Evolutionary conservation across 2,797 vertebrate genomes (phyloP).

Genomic region (Triplophysa bombifrons): DNA sequence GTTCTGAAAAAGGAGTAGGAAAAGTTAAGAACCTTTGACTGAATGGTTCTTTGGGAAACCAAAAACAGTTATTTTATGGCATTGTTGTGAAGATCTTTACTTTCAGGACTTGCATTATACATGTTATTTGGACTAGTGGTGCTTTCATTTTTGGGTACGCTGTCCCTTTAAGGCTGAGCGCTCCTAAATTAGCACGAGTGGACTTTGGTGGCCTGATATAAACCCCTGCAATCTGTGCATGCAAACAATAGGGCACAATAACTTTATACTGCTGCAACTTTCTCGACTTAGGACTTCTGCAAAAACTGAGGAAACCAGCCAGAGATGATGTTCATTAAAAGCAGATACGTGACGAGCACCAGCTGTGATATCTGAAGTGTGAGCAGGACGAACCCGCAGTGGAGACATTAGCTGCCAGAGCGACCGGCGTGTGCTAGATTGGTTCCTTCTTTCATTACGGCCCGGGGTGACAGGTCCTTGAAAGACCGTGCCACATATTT

Average conservation of each 20-base stretch:
- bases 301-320: background rate
- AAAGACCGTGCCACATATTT: conserved; percentile 43
- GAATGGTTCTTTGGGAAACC: too few relatives aligned
- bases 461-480: conserved; percentile 39
- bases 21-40: too few relatives aligned
- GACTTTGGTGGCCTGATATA: conserved; percentile 3
- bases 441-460: conserved; percentile 29
- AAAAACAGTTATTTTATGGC: too few relatives aligned
- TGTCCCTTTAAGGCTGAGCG: background rate
- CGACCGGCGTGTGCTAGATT: conserved; percentile 13
- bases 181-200: background rate
- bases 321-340: conserved; percentile 15
- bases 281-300: background rate
- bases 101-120: too few relatives aligned
- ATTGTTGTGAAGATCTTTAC: too few relatives aligned
- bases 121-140: too few relatives aligned
- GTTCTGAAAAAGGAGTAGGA: too few relatives aligned
- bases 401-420: background rate
- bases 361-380: conserved; percentile 27
- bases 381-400: background rate
- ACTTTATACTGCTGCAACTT: background rate
- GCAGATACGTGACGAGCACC: conserved; percentile 2
- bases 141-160: background rate
- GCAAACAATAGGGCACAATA: background rate
- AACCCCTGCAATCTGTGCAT: background rate